These are phyloP conservation scores for Hirudo medicinalis DNA, from an alignment of 1,140 invertebrate genomes.

Conservation along the genomic window DNA sequence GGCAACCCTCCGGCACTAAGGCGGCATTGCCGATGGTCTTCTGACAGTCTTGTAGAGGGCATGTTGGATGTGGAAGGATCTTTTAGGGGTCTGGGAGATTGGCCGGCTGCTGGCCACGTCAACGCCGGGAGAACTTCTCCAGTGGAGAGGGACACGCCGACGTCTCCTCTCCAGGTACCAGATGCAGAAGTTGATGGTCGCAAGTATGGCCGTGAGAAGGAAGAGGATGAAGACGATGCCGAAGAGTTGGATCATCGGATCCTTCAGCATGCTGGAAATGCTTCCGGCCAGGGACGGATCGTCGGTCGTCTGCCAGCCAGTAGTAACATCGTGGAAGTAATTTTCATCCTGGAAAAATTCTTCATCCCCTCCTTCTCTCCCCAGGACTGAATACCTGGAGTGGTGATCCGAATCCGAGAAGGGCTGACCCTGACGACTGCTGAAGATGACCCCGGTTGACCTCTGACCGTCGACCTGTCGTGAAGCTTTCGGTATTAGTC, in stretches of 20 bases:
- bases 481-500: no score
- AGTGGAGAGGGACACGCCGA: not conserved
- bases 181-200: slow-evolving; percentile 17
- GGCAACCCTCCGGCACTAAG: not conserved
- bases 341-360: slow-evolving; percentile 9
- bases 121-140: slow-evolving; percentile 6
- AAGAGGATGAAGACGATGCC: slow-evolving; percentile 17
- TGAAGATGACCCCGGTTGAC: no score
- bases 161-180: slow-evolving; percentile 17
- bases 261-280: not conserved
- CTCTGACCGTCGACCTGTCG: no score
- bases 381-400: no score
- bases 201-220: slow-evolving; percentile 14
- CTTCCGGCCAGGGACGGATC: not conserved
- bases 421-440: no score
- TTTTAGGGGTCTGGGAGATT: not conserved
- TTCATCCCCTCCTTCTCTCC: not conserved
- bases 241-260: slow-evolving; percentile 9
- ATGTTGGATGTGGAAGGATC: slow-evolving; percentile 17
- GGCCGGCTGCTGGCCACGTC: not conserved
- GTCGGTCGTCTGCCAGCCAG: not conserved
- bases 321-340: not conserved
- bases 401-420: no score
- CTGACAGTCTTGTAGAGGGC: slow-evolving; percentile 19
- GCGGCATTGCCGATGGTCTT: slow-evolving; percentile 14